These are phyloP conservation scores for Maniola jurtina DNA, from an alignment of 1,140 invertebrate genomes.

Conservation along the genomic window DNA sequence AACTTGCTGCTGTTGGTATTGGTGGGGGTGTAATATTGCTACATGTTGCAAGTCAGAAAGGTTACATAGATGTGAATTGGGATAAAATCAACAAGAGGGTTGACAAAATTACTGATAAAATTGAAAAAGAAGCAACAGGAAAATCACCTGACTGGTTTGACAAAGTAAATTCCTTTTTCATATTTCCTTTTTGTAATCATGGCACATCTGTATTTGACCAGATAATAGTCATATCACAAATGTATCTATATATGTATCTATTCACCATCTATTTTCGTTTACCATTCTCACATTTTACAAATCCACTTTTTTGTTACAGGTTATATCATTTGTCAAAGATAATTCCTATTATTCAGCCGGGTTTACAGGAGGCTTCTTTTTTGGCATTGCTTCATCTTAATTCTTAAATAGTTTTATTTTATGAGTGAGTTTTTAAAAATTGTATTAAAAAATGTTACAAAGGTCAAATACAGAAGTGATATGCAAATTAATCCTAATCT, in stretches of 20 bases:
- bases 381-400: slow-evolving; percentile 84
- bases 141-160: slow-evolving; percentile 86
- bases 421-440: slow-evolving; percentile 29
- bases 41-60: slow-evolving; percentile 93
- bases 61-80: slow-evolving; percentile 96
- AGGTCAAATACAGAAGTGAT: slow-evolving; percentile 37
- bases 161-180: slow-evolving; percentile 81
- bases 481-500: neutral
- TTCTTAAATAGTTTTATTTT: slow-evolving; percentile 35
- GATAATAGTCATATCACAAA: neutral
- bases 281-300: slow-evolving; percentile 29
- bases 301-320: slow-evolving; percentile 81
- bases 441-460: slow-evolving; percentile 7
- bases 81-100: slow-evolving; percentile 89
- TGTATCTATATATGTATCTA: too few relatives aligned
- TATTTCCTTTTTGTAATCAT: slow-evolving; percentile 7
- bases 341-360: slow-evolving; percentile 89
- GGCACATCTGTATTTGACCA: slow-evolving; percentile 34
- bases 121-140: slow-evolving; percentile 87
- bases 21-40: slow-evolving; percentile 93
- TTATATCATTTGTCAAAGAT: slow-evolving; percentile 84
- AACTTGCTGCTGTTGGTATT: slow-evolving; percentile 91
- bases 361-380: slow-evolving; percentile 91
- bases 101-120: slow-evolving; percentile 89
- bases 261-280: neutral